Conservation (phyloP, 2,888 invertebrate genomes). For the Melanchra persicariae region DNA sequence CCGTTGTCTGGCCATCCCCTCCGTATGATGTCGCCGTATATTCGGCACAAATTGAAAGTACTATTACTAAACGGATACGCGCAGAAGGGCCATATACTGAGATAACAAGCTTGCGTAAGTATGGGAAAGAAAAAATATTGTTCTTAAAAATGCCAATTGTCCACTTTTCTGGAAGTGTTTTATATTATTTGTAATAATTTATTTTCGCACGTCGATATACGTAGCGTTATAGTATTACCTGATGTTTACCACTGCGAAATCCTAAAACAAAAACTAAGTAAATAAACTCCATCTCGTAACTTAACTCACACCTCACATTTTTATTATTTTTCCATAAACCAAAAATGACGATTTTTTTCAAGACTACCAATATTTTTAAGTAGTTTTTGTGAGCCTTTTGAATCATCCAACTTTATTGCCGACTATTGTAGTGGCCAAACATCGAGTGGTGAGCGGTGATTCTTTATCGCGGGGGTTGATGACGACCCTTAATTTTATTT, state of each 20-base stretch:
- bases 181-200: too few species aligned
- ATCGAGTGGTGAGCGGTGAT: constrained; percentile 60
- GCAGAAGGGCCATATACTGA: constrained; percentile 34
- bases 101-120: background rate
- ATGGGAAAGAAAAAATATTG: background rate
- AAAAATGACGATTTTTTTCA: background rate
- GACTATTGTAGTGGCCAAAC: constrained; percentile 65
- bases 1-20: constrained; percentile 78
- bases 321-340: background rate
- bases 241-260: too few species aligned
- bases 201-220: too few species aligned
- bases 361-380: background rate
- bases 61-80: constrained; percentile 62
- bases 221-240: too few species aligned
- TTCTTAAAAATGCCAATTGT: background rate
- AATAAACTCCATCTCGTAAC: too few species aligned
- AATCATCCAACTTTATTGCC: background rate
- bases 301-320: background rate
- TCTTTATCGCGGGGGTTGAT: constrained; percentile 69
- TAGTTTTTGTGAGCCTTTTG: constrained; percentile 38
- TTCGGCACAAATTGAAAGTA: constrained; percentile 86
- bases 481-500: constrained; percentile 86
- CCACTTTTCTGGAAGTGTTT: background rate
- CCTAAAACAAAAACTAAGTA: too few species aligned
- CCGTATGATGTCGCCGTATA: constrained; percentile 74